A percentile compares a stretch with the other conserved stretches of the same genome.
These are phyloP conservation scores for Podiceps cristatus DNA, from an alignment of 2,113 vertebrate genomes.

Conservation along the genomic window DNA sequence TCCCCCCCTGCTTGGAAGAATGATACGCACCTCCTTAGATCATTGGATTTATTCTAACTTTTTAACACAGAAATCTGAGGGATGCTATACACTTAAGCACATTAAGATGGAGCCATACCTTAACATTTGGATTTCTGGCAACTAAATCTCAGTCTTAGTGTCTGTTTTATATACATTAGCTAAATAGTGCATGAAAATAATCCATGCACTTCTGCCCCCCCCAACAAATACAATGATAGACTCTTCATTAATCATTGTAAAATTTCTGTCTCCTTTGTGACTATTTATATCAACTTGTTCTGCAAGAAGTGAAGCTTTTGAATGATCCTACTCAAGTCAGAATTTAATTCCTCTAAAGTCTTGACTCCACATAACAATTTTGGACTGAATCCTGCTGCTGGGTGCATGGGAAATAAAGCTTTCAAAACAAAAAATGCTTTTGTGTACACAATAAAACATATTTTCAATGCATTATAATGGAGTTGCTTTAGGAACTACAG, in stretches of 20 bases:
- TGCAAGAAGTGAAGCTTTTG: background rate
- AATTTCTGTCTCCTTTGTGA: background rate
- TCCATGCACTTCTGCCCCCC: background rate
- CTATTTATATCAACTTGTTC: background rate
- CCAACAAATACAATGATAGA: background rate
- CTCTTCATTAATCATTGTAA: background rate
- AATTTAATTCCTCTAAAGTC: background rate
- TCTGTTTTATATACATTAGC: background rate
- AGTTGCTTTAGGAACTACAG: background rate
- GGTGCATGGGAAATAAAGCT: background rate
- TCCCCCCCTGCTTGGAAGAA: background rate
- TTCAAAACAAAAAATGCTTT: background rate
- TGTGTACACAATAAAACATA: background rate
- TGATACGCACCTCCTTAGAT: background rate
- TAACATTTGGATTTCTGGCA: constrained; percentile 54
- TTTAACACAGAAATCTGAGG: background rate
- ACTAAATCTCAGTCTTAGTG: background rate
- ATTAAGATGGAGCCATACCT: constrained; percentile 73
- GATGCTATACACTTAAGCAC: constrained; percentile 60
- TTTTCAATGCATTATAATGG: background rate
- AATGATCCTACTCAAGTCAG: background rate
- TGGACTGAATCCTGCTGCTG: background rate
- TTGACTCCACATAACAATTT: background rate
- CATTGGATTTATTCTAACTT: background rate
- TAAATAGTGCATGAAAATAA: background rate